phyloP scores from a whole-genome alignment of 2,797 vertebrate genomes.

The Coregonus suidteri region DNA sequence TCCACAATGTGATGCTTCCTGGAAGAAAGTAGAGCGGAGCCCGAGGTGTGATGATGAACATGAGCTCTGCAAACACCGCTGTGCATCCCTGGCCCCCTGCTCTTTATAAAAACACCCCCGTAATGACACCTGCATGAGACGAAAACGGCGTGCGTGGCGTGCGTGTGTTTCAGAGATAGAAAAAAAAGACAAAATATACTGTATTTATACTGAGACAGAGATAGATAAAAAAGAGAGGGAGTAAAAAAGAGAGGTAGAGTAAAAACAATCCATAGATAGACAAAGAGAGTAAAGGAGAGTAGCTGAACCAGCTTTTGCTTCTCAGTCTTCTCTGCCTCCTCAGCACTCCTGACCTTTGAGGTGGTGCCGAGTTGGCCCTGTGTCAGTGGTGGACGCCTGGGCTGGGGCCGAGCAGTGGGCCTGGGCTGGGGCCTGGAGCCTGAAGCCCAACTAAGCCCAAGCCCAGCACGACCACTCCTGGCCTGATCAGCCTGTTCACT shows the following conservation, averaged over 20 bases:
- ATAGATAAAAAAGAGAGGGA: no score
- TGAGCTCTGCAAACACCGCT: not conserved
- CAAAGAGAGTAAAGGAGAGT: not conserved
- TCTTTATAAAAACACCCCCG: not conserved
- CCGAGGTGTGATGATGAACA: slow-evolving; percentile 5
- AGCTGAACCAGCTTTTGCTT: not conserved
- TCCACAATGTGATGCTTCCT: slow-evolving; percentile 21
- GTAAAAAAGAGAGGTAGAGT: not conserved
- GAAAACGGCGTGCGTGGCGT: not conserved
- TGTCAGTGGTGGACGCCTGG: not conserved
- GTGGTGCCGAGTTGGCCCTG: slow-evolving; percentile 62
- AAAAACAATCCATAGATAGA: slow-evolving; percentile 23
- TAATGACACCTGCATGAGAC: slow-evolving; percentile 8
- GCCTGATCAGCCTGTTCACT: slow-evolving; percentile 60
- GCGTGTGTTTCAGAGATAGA: not conserved
- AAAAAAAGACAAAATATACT: not conserved
- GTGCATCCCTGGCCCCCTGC: not conserved
- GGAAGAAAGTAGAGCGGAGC: not conserved
- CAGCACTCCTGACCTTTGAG: slow-evolving; percentile 66
- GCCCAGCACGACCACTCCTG: slow-evolving; percentile 63
- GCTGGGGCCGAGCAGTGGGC: slow-evolving; percentile 49
- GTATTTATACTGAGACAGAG: not conserved
- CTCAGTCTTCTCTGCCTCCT: slow-evolving; percentile 47
- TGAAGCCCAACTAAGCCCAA: slow-evolving; percentile 31
- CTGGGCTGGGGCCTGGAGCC: slow-evolving; percentile 47